phyloP scores from a whole-genome alignment of 2,113 vertebrate species.

The Ptilorrhoa leucosticta region DNA sequence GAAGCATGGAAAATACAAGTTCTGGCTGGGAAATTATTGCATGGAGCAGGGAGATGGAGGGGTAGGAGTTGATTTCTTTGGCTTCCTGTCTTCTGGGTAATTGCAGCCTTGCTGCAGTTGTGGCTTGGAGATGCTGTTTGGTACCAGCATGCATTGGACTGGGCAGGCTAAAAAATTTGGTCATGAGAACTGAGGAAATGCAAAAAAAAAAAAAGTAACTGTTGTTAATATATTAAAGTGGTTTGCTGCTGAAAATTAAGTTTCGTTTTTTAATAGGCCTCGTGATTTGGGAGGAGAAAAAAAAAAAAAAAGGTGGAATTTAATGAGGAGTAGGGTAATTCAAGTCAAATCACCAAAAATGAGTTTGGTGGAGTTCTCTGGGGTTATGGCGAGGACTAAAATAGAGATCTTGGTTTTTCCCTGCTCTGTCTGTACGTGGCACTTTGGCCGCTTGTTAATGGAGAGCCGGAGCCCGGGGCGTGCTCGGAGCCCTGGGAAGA shows the following conservation, averaged over 20 bases:
- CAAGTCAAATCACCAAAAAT: background rate
- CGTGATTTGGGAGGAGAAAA: background rate
- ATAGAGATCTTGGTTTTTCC: background rate
- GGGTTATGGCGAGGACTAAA: background rate
- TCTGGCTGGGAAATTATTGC: background rate
- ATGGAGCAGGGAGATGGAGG: background rate
- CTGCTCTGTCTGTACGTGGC: background rate
- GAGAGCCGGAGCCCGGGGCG: slow-evolving; percentile 54
- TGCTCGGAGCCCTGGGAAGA: slow-evolving; percentile 58
- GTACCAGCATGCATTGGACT: background rate
- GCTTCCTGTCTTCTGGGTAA: slow-evolving; percentile 19
- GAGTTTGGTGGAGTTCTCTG: background rate
- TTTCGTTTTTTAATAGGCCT: background rate
- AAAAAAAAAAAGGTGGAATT: background rate
- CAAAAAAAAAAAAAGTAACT: background rate
- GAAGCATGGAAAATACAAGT: slow-evolving; percentile 44
- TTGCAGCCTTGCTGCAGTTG: slow-evolving; percentile 32
- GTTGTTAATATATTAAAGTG: background rate
- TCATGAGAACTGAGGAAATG: background rate
- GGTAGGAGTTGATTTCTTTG: slow-evolving; percentile 27
- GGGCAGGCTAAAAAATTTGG: background rate
- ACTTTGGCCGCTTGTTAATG: slow-evolving; percentile 8
- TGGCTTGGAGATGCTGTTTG: slow-evolving; percentile 23
- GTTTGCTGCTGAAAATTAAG: background rate
- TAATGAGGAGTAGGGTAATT: background rate